phyloP scores from a whole-genome alignment of 2,888 invertebrate genomes.

The Drosophila fungiperda region DNA sequence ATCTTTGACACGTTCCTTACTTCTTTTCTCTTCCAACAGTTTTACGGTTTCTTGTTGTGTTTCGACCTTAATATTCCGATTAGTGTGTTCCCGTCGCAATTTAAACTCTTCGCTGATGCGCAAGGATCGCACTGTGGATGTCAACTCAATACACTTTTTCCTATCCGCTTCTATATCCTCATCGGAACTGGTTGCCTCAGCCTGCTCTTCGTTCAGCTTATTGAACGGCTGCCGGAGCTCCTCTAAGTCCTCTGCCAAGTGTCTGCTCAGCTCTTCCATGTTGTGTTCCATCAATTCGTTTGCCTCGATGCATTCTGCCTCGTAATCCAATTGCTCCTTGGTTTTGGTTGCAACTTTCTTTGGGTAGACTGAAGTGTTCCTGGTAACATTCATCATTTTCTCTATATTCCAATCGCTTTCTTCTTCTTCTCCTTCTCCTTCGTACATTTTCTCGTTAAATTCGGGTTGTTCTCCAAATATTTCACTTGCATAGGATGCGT shows the following conservation, averaged over 20 bases:
- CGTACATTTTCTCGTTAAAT: conserved; percentile 19
- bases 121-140: conserved; percentile 27
- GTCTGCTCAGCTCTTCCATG: conserved; percentile 60
- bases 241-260: conserved; percentile 61
- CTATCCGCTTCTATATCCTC: conserved; percentile 36
- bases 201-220: not conserved
- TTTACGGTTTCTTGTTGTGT: not conserved
- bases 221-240: conserved; percentile 45
- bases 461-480: conserved; percentile 24
- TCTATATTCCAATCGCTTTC: conserved; percentile 10
- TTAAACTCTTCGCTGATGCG: conserved; percentile 51
- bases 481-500: conserved; percentile 33
- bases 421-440: not conserved
- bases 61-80: not conserved
- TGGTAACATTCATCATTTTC: conserved; percentile 5
- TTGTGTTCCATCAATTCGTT: conserved; percentile 65
- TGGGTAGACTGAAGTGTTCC: not conserved
- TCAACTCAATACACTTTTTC: conserved; percentile 31
- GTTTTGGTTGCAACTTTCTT: conserved; percentile 13
- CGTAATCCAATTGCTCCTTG: conserved; percentile 45
- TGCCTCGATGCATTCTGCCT: conserved; percentile 53
- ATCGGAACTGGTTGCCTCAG: conserved; percentile 13
- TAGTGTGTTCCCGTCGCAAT: conserved; percentile 39
- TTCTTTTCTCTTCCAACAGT: not conserved
- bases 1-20: not conserved